Conservation (phyloP, 2,113 vertebrate species). For the Columba livia region DNA sequence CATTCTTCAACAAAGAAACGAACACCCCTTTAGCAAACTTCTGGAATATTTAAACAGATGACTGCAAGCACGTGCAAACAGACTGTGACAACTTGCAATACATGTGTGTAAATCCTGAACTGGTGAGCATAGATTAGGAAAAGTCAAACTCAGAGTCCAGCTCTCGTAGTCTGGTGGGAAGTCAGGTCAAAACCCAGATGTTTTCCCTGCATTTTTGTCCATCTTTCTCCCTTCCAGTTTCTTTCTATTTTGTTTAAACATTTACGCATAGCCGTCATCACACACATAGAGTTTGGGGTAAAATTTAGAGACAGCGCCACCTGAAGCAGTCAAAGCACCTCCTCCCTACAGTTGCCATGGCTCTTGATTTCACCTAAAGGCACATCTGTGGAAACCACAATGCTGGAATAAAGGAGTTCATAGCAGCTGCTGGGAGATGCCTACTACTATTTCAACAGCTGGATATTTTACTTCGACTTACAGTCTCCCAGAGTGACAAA, state of each 20-base stretch:
- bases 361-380: not conserved
- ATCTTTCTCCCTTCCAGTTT: not conserved
- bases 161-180: not conserved
- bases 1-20: not conserved
- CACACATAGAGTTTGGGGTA: not conserved
- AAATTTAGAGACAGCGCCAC: not conserved
- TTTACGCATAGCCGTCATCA: not conserved
- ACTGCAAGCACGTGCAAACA: not conserved
- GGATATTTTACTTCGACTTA: not conserved
- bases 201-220: not conserved
- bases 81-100: not conserved
- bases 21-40: not conserved
- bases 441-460: not conserved
- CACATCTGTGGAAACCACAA: not conserved
- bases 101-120: not conserved
- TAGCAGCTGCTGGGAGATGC: not conserved
- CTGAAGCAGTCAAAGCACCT: not conserved
- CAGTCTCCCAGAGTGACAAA: not conserved
- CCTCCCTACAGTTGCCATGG: not conserved
- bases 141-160: not conserved
- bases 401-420: not conserved
- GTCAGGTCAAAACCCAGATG: not conserved
- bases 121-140: not conserved
- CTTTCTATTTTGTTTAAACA: not conserved
- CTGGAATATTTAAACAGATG: not conserved